Percentiles rank a stretch among this genome's conserved stretches.
These are phyloP conservation scores for Halcyon badia DNA, from an alignment of 2,797 vertebrate genomes.

Conservation along the genomic window DNA sequence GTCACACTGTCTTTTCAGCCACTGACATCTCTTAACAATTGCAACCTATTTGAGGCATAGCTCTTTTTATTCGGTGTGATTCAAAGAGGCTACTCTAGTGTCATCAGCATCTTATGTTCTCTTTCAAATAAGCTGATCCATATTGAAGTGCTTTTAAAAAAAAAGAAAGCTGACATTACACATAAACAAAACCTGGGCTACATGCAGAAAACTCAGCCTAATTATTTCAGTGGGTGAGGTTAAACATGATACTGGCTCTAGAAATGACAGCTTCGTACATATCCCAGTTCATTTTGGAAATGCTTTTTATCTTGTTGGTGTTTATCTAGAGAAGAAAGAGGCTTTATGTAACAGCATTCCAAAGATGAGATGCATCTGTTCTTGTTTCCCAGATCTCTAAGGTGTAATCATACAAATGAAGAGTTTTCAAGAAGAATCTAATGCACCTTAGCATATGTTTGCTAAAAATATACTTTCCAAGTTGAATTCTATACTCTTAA, in stretches of 20 bases:
- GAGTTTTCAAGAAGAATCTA: background rate
- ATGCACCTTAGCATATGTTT: background rate
- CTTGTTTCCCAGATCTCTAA: slow-evolving; percentile 12
- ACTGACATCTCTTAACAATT: background rate
- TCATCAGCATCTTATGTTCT: background rate
- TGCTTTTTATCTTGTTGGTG: slow-evolving; percentile 37
- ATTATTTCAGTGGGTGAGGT: background rate
- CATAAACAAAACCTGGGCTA: background rate
- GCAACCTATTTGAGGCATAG: background rate
- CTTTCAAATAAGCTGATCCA: background rate
- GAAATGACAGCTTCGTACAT: background rate
- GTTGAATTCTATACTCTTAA: background rate
- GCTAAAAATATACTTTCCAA: slow-evolving; percentile 20
- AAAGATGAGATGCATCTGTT: background rate
- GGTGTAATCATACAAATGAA: background rate
- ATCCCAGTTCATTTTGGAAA: background rate
- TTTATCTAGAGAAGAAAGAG: background rate
- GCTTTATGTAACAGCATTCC: background rate
- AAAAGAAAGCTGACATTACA: background rate
- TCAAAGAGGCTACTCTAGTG: background rate
- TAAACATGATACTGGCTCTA: background rate
- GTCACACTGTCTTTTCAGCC: background rate
- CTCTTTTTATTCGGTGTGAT: background rate
- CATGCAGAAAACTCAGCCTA: background rate
- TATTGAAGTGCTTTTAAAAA: background rate